Conservation (phyloP, 2,797 vertebrate genomes). For the Molossus molossus region DNA sequence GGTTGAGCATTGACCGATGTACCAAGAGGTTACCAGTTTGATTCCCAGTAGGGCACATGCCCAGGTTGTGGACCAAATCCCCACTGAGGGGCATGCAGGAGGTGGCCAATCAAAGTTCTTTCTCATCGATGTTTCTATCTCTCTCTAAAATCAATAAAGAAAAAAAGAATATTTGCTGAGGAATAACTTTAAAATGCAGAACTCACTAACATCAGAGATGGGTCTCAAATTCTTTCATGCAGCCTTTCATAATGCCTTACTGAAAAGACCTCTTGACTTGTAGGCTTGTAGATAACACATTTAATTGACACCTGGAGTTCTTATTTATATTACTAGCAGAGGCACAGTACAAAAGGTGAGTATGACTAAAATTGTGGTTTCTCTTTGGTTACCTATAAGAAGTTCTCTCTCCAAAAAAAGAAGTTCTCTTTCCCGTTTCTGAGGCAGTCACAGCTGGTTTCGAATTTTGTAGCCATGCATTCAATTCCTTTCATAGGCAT, state of each 20-base stretch:
- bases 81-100: too few relatives aligned
- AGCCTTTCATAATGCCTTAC: constrained; percentile 31
- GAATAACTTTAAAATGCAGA: constrained; percentile 70
- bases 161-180: neutral
- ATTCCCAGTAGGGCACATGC: too few relatives aligned
- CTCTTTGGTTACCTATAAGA: constrained; percentile 18
- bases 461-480: neutral
- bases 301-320: constrained; percentile 19
- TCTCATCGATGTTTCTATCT: too few relatives aligned
- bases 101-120: too few relatives aligned
- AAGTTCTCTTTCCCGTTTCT: neutral
- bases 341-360: neutral
- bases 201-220: constrained; percentile 11
- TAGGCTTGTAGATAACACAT: constrained; percentile 24
- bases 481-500: neutral
- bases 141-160: too few relatives aligned
- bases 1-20: too few relatives aligned
- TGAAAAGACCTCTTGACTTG: constrained; percentile 34
- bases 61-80: too few relatives aligned
- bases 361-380: neutral
- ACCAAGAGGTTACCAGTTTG: too few relatives aligned
- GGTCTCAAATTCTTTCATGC: constrained; percentile 59
- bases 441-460: constrained; percentile 19
- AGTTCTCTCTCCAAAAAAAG: neutral
- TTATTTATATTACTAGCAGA: constrained; percentile 5